Percentiles rank a stretch among this genome's conserved stretches.
phyloP scores from a whole-genome alignment of 2,888 invertebrate genomes.

The Platycnemis pennipes region DNA sequence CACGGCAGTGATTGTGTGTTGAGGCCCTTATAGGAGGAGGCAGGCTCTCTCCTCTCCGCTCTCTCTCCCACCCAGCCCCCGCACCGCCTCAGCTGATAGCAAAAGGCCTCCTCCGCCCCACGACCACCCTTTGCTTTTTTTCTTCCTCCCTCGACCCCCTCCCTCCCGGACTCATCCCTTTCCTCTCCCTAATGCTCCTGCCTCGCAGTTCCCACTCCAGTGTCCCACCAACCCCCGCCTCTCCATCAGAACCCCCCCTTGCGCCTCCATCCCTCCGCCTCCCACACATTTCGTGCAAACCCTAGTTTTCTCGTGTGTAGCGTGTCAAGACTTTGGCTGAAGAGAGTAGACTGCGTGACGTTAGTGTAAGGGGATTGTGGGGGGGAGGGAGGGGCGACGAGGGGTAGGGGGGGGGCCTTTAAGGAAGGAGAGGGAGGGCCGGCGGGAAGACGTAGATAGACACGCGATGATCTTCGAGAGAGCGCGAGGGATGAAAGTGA shows the following conservation, averaged over 20 bases:
- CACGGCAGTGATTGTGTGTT: constrained; percentile 62
- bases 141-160: constrained; percentile 41
- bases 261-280: constrained; percentile 25
- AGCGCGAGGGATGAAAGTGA: constrained; percentile 36
- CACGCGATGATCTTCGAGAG: constrained; percentile 49
- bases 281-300: constrained; percentile 68
- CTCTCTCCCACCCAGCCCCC: not conserved
- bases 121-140: not conserved
- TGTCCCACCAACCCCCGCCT: not conserved
- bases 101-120: constrained; percentile 42
- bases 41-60: not conserved
- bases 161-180: constrained; percentile 33
- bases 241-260: not conserved
- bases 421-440: constrained; percentile 42
- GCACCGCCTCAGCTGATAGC: constrained; percentile 32
- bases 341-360: constrained; percentile 68
- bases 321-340: constrained; percentile 68
- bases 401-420: constrained; percentile 3
- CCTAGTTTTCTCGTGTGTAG: constrained; percentile 68
- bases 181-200: not conserved
- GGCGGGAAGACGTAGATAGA: constrained; percentile 20
- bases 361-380: constrained; percentile 48
- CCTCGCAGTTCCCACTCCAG: not conserved
- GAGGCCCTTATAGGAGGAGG: constrained; percentile 47
- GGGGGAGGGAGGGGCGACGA: constrained; percentile 17